These are phyloP conservation scores for Heteromyza rotundicornis DNA, from an alignment of 2,888 invertebrate species.

Conservation along the genomic window DNA sequence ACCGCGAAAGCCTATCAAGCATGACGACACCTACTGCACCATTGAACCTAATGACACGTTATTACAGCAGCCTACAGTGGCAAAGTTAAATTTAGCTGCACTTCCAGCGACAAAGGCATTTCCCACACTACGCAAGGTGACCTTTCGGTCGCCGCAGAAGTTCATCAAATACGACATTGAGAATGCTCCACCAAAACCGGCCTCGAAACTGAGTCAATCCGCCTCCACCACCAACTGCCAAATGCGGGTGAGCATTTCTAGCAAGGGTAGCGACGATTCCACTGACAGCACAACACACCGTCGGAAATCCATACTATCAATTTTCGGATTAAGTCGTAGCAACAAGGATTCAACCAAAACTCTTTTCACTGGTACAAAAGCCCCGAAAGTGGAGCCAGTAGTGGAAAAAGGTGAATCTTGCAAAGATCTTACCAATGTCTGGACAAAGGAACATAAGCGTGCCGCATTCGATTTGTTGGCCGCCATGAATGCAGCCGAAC, in stretches of 20 bases:
- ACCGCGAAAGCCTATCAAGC: slow-evolving; percentile 38
- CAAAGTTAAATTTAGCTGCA: slow-evolving; percentile 52
- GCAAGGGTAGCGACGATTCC: slow-evolving; percentile 51
- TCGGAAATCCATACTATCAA: slow-evolving; percentile 53
- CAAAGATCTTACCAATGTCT: slow-evolving; percentile 46
- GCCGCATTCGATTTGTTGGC: slow-evolving; percentile 60
- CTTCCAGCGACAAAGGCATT: slow-evolving; percentile 48
- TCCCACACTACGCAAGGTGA: slow-evolving; percentile 44
- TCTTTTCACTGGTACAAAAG: slow-evolving; percentile 10
- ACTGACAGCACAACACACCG: slow-evolving; percentile 45
- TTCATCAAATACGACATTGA: slow-evolving; percentile 49
- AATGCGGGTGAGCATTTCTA: slow-evolving; percentile 51
- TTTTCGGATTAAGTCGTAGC: slow-evolving; percentile 49
- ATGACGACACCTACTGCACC: slow-evolving; percentile 55
- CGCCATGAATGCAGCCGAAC: slow-evolving; percentile 56
- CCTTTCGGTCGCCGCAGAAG: slow-evolving; percentile 57
- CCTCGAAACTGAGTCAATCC: neutral
- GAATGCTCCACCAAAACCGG: slow-evolving; percentile 31
- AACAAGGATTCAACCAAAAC: slow-evolving; percentile 33
- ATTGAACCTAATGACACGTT: slow-evolving; percentile 56
- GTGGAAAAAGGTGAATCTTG: slow-evolving; percentile 34
- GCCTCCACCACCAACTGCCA: slow-evolving; percentile 1
- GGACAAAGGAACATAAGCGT: slow-evolving; percentile 59
- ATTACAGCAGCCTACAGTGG: slow-evolving; percentile 50
- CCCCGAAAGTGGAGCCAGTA: slow-evolving; percentile 11